These are phyloP conservation scores for Laspeyria flexula DNA, from an alignment of 2,888 invertebrate genomes.

Conservation along the genomic window DNA sequence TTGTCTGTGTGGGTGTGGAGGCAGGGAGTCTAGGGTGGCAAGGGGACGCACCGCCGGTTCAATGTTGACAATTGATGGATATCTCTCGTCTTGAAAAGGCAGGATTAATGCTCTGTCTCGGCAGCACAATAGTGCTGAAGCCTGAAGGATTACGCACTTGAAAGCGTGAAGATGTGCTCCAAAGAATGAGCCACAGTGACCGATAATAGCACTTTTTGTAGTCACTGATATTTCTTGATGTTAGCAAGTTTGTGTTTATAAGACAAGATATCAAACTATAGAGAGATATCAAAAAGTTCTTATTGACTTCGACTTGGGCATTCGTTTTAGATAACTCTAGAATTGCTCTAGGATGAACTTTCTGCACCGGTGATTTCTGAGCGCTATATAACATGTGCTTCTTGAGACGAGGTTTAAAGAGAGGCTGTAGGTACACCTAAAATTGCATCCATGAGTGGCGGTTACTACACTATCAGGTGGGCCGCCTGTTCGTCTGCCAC, in stretches of 20 bases:
- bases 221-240: not conserved
- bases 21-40: conserved; percentile 54
- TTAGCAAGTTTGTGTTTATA: not conserved
- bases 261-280: too few species aligned
- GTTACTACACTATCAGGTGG: too few species aligned
- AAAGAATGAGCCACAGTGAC: conserved; percentile 45
- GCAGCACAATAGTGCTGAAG: conserved; percentile 74
- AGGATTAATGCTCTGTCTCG: conserved; percentile 81
- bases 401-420: too few species aligned
- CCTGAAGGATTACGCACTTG: conserved; percentile 71
- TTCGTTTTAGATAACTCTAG: too few species aligned
- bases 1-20: conserved; percentile 65
- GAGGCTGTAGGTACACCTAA: too few species aligned
- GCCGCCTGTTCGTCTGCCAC: too few species aligned
- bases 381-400: too few species aligned
- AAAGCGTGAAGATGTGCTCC: conserved; percentile 48
- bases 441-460: too few species aligned
- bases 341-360: too few species aligned
- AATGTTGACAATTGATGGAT: conserved; percentile 86
- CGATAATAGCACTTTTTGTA: conserved; percentile 24
- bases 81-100: conserved; percentile 84
- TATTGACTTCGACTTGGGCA: too few species aligned
- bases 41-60: conserved; percentile 70
- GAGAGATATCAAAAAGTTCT: too few species aligned
- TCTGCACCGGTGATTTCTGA: too few species aligned